A percentile compares a stretch with the other conserved stretches of the same genome.
Evolutionary conservation across 2,888 invertebrate genomes (phyloP).

Genomic region (Cyclophora albipunctata): DNA sequence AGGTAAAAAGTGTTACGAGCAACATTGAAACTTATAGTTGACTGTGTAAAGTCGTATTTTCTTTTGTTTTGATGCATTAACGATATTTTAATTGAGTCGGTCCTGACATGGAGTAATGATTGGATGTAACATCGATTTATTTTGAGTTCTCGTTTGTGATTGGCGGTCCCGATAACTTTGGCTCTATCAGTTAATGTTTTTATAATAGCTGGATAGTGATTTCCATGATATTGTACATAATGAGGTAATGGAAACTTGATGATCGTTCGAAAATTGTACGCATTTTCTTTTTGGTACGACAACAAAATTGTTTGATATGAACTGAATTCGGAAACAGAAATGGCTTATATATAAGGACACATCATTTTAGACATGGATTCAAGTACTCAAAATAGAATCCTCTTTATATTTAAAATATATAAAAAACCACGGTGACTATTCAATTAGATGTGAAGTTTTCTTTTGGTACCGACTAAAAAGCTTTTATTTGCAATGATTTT

Average conservation of each 20-base stretch:
- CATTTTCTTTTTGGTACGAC: conserved; percentile 1
- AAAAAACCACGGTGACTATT: too few species aligned
- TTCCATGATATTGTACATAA: conserved; percentile 32
- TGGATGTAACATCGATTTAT: conserved; percentile 75
- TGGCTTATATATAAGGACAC: too few species aligned
- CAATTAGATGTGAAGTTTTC: too few species aligned
- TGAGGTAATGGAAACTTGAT: neutral
- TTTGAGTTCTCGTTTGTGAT: conserved; percentile 73
- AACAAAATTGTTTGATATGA: too few species aligned
- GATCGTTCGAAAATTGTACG: too few species aligned
- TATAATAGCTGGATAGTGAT: conserved; percentile 57
- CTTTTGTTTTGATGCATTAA: conserved; percentile 51
- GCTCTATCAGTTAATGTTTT: conserved; percentile 68
- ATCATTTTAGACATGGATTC: too few species aligned
- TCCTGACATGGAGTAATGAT: conserved; percentile 74
- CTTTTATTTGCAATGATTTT: too few species aligned
- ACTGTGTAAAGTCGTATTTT: conserved; percentile 45
- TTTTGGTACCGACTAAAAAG: too few species aligned
- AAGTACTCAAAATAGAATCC: too few species aligned
- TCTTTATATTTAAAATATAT: too few species aligned
- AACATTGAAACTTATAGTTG: conserved; percentile 39
- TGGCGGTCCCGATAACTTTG: conserved; percentile 72
- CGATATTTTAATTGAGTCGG: conserved; percentile 76
- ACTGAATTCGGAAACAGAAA: too few species aligned
- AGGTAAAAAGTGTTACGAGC: conserved; percentile 36